phyloP scores from a whole-genome alignment of 2,797 vertebrate species.

The Mormyrops boulengeri region DNA sequence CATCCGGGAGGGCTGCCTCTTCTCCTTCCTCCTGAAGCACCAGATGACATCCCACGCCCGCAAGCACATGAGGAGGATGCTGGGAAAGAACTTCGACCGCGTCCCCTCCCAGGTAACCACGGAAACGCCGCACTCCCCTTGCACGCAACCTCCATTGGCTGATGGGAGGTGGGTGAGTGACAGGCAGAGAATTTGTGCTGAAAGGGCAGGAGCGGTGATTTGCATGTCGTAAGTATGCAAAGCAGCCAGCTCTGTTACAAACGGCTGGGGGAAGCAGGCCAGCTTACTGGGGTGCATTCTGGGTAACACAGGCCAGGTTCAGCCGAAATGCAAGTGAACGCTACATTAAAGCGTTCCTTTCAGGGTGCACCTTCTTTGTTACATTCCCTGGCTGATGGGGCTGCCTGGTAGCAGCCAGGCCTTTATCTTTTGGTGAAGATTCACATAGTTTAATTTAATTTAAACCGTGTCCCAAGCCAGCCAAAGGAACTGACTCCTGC shows the following conservation, averaged over 20 bases:
- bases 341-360: neutral
- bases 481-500: neutral
- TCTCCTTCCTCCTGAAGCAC: constrained; percentile 99
- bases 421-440: neutral
- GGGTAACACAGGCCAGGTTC: neutral
- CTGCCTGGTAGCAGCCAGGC: neutral
- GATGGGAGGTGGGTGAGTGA: neutral
- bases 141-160: neutral
- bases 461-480: neutral
- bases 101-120: constrained; percentile 77
- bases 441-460: neutral
- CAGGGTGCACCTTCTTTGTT: neutral
- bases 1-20: constrained; percentile 96
- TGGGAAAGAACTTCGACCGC: constrained; percentile 96
- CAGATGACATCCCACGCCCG: constrained; percentile 98
- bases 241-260: neutral
- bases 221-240: constrained; percentile 27
- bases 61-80: constrained; percentile 98
- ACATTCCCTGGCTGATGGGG: neutral
- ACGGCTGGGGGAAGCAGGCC: neutral
- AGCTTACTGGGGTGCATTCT: neutral
- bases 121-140: neutral
- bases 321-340: neutral
- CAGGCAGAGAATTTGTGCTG: constrained; percentile 2
- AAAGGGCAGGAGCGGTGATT: constrained; percentile 24